Evolutionary conservation across 2,888 invertebrate species (phyloP).

Genomic region (Rhopalosiphum nymphaeae): DNA sequence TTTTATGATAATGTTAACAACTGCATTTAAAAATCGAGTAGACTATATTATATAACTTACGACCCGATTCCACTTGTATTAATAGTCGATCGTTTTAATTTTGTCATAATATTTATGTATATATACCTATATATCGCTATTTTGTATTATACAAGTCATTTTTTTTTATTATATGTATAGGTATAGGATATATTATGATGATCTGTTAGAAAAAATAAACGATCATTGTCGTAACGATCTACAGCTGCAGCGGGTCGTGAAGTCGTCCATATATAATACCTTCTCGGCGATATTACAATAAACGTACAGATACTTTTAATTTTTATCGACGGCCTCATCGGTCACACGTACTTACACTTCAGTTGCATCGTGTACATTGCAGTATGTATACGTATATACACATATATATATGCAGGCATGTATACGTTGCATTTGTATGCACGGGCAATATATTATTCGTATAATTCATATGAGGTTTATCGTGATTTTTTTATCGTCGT

Average conservation of each 20-base stretch:
- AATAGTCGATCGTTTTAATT: not conserved
- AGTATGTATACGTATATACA: too few relatives aligned
- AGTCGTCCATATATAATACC: not conserved
- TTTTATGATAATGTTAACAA: not conserved
- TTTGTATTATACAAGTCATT: not conserved
- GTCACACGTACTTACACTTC: not conserved
- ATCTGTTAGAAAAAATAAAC: not conserved
- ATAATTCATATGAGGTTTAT: not conserved
- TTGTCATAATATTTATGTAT: not conserved
- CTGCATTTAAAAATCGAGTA: conserved; percentile 6
- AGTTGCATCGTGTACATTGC: not conserved
- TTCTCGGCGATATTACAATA: not conserved
- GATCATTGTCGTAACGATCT: not conserved
- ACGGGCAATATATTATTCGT: not conserved
- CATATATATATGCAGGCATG: too few relatives aligned
- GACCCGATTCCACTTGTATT: not conserved
- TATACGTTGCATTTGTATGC: not conserved
- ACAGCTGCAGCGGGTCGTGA: not conserved
- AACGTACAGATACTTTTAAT: not conserved
- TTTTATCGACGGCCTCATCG: not conserved
- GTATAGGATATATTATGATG: not conserved
- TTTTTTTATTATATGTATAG: not conserved
- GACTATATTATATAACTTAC: not conserved
- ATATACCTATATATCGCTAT: not conserved
- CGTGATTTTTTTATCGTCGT: not conserved